phyloP scores from a whole-genome alignment of 2,888 invertebrate genomes.

The Eurytoma californica region DNA sequence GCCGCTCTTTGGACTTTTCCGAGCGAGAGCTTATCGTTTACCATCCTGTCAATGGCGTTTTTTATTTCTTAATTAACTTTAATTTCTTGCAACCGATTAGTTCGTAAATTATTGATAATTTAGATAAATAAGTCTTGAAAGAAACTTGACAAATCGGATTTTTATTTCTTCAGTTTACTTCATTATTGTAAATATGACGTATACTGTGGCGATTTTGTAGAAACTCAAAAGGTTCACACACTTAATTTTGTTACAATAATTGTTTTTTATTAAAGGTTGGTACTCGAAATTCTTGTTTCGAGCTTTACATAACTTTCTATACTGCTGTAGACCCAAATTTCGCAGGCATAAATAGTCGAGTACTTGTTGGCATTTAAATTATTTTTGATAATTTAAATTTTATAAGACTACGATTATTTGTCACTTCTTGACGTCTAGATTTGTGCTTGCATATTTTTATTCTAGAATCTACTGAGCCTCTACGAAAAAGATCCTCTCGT shows the following conservation, averaged over 20 bases:
- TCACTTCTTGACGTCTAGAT: constrained; percentile 2
- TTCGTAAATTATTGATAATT: too few relatives aligned
- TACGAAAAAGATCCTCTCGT: neutral
- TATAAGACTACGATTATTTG: constrained; percentile 27
- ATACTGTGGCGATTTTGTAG: neutral
- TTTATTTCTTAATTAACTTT: neutral
- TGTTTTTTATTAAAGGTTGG: constrained; percentile 49
- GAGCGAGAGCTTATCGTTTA: too few relatives aligned
- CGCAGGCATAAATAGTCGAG: constrained; percentile 25
- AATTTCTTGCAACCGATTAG: neutral
- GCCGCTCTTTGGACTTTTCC: too few relatives aligned
- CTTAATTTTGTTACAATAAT: neutral
- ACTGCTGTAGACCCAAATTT: constrained; percentile 2
- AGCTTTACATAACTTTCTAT: constrained; percentile 55
- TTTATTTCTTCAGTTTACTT: too few relatives aligned
- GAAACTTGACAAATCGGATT: too few relatives aligned
- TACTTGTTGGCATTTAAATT: constrained; percentile 39
- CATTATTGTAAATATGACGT: neutral
- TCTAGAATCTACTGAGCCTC: neutral
- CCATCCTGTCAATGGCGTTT: neutral
- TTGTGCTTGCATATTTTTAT: neutral
- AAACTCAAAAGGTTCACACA: neutral
- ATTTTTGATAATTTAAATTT: constrained; percentile 36
- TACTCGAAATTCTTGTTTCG: constrained; percentile 55
- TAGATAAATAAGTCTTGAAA: too few relatives aligned